These are phyloP conservation scores for Nylanderia fulva DNA, from an alignment of 1,140 invertebrate genomes.

Conservation along the genomic window DNA sequence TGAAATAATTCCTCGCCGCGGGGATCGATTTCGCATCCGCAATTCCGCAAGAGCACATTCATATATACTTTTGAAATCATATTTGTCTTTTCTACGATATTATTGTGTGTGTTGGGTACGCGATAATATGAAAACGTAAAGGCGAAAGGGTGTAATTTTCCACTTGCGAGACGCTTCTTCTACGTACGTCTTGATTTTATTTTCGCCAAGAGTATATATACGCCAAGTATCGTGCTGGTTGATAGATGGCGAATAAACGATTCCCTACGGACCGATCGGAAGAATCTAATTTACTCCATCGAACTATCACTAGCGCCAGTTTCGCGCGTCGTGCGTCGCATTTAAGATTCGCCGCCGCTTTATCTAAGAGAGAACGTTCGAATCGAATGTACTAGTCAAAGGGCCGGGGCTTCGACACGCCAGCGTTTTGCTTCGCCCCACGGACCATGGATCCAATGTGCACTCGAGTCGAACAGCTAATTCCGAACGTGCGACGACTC, in stretches of 20 bases:
- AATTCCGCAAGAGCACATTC: constrained; percentile 37
- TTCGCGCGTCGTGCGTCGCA: constrained; percentile 47
- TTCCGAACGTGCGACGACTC: constrained; percentile 84
- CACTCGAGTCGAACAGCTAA: constrained; percentile 83
- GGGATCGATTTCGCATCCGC: constrained; percentile 17
- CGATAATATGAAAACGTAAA: background rate
- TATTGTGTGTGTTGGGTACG: too few species aligned
- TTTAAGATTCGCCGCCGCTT: constrained; percentile 52
- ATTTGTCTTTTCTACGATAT: background rate
- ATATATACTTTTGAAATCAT: background rate
- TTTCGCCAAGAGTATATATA: background rate
- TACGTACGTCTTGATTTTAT: constrained; percentile 3
- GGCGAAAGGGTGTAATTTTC: background rate
- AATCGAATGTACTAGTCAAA: constrained; percentile 48
- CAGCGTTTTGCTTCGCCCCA: constrained; percentile 76
- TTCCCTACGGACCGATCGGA: constrained; percentile 23
- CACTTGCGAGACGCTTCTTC: background rate
- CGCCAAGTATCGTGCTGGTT: background rate
- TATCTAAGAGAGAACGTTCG: constrained; percentile 33
- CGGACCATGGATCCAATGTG: constrained; percentile 81
- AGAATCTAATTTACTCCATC: constrained; percentile 52
- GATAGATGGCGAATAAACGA: constrained; percentile 32
- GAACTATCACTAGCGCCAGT: constrained; percentile 25
- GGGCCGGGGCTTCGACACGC: constrained; percentile 54
- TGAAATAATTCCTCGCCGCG: constrained; percentile 33